Evolutionary conservation across 2,888 invertebrate genomes (phyloP).

Genomic region (Coenonympha arcania): DNA sequence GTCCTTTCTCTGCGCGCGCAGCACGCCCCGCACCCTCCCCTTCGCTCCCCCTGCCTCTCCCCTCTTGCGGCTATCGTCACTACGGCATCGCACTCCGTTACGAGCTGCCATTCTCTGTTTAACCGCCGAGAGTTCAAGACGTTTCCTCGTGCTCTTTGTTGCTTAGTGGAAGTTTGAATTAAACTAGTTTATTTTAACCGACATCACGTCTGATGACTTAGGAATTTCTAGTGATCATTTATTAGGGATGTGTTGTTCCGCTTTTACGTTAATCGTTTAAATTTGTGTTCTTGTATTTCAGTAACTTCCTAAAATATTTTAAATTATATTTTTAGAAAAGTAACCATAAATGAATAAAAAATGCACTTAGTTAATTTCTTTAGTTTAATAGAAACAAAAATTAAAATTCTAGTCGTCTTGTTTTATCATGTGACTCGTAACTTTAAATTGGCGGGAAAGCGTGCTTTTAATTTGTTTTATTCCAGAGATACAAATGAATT

Average conservation of each 20-base stretch:
- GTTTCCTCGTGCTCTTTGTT: slow-evolving; percentile 37
- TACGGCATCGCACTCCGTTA: slow-evolving; percentile 44
- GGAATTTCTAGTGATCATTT: slow-evolving; percentile 13
- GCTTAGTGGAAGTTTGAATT: slow-evolving; percentile 44
- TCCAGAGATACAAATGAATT: slow-evolving; percentile 40
- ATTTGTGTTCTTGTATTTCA: slow-evolving; percentile 56
- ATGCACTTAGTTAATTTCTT: not conserved
- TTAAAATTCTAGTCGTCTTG: slow-evolving; percentile 27
- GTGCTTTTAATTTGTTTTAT: slow-evolving; percentile 34
- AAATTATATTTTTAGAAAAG: slow-evolving; percentile 18
- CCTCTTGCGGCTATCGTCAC: slow-evolving; percentile 41
- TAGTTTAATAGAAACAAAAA: not conserved
- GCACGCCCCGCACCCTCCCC: slow-evolving; percentile 42
- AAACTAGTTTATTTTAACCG: slow-evolving; percentile 34
- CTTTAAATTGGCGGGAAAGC: slow-evolving; percentile 28
- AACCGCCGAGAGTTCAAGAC: slow-evolving; percentile 51
- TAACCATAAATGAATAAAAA: slow-evolving; percentile 37
- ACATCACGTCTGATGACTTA: slow-evolving; percentile 25
- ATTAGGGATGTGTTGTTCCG: slow-evolving; percentile 18
- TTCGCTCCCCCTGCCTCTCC: slow-evolving; percentile 37
- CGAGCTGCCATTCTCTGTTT: slow-evolving; percentile 65
- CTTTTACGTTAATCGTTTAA: slow-evolving; percentile 1
- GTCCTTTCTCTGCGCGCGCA: slow-evolving; percentile 73
- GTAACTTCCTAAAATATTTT: slow-evolving; percentile 56
- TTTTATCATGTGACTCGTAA: slow-evolving; percentile 46